These are phyloP conservation scores for Nomia melanderi DNA, from an alignment of 1,140 invertebrate species.

Conservation along the genomic window DNA sequence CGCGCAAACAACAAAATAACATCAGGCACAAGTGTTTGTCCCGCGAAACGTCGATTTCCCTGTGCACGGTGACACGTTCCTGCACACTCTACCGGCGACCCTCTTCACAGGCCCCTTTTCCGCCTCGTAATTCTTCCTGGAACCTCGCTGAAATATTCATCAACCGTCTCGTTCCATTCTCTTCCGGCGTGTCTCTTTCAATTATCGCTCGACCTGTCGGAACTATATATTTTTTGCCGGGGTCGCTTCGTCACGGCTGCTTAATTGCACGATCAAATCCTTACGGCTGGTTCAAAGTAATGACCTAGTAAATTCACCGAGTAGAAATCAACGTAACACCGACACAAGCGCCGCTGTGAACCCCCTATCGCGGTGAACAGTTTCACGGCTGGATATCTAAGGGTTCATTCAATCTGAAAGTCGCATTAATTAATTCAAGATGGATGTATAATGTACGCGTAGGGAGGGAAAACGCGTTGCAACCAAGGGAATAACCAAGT, in stretches of 20 bases:
- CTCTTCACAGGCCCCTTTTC: neutral
- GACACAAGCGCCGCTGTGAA: neutral
- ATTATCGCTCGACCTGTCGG: conserved; percentile 26
- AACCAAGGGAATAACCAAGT: too few species aligned
- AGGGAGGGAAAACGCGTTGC: too few species aligned
- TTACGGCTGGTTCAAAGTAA: conserved; percentile 2
- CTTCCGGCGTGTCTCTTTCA: conserved; percentile 20
- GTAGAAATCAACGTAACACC: conserved; percentile 4
- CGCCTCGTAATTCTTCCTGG: conserved; percentile 6
- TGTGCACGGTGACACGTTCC: neutral
- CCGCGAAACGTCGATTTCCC: conserved; percentile 20
- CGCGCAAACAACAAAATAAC: conserved; percentile 41
- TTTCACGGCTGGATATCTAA: neutral
- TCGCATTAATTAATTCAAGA: too few species aligned
- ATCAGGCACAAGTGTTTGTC: conserved; percentile 18
- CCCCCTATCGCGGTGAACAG: neutral
- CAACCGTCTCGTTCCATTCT: conserved; percentile 16
- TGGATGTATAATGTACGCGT: too few species aligned
- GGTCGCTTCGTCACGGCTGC: neutral
- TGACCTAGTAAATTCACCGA: conserved; percentile 5
- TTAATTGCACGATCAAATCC: conserved; percentile 40
- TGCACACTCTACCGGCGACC: neutral
- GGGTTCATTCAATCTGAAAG: neutral
- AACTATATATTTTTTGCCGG: neutral
- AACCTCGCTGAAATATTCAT: conserved; percentile 34